Evolutionary conservation across 2,888 invertebrate genomes (phyloP).

Genomic region (Lucinisca nassula): DNA sequence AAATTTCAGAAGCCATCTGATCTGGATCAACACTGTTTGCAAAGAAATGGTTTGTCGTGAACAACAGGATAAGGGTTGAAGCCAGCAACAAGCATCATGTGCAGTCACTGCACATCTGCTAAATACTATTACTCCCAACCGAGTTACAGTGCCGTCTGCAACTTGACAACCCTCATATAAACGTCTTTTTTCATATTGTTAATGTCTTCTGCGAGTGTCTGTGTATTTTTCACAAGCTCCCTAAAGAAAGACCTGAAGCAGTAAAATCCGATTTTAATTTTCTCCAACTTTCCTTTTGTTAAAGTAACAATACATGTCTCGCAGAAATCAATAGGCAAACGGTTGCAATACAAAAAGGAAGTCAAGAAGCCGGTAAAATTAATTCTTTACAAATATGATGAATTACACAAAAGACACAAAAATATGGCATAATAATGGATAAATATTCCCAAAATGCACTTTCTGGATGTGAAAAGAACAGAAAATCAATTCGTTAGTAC

Average conservation of each 20-base stretch:
- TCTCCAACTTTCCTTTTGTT: background rate
- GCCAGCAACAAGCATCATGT: too few relatives aligned
- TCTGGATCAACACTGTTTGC: too few relatives aligned
- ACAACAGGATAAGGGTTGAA: too few relatives aligned
- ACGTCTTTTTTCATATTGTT: background rate
- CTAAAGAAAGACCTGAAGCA: background rate
- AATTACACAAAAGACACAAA: background rate
- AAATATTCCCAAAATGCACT: background rate
- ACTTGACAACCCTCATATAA: background rate
- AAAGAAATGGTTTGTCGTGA: too few relatives aligned
- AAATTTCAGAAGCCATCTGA: too few relatives aligned
- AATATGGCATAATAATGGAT: background rate
- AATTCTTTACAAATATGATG: conserved; percentile 9
- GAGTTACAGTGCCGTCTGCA: background rate
- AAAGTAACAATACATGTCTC: background rate
- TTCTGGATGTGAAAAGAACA: background rate
- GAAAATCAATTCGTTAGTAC: background rate
- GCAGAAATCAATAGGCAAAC: background rate
- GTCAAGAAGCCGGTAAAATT: background rate
- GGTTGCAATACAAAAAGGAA: background rate
- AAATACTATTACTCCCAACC: background rate
- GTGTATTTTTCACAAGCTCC: background rate
- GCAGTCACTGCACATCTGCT: background rate
- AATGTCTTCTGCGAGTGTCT: background rate
- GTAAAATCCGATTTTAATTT: conserved; percentile 11